Evolutionary conservation across 2,113 vertebrate genomes (phyloP), one percentile per base, ranked within the genome.

Genomic region (Otocyon megalotis): DNA sequence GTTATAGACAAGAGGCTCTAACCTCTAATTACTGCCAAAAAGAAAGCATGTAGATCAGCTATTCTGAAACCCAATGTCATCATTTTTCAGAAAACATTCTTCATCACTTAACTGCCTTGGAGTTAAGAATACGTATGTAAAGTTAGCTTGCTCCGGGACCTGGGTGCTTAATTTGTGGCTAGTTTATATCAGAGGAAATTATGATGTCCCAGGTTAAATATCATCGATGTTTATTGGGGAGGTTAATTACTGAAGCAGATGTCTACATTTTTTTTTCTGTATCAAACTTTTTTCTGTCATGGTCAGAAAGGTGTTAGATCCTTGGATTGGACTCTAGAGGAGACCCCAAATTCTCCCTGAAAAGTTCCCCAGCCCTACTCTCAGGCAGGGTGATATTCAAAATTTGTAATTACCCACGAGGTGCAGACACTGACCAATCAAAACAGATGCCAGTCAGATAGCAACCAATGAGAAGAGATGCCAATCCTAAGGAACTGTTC

Each of bases 71-170:
- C 35, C 22, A 37, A 16, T 20, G 62, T 91, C 92, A 81, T 53
- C 69, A 71, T 63, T 93, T 81, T 93, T 56, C 56, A 94, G 30
- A 80, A 96, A 96, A 56, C 7, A 35, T 37, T 58, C 62, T 96
- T 86, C 67, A 72, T 50, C 53, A 53, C 4, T 35, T 83, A 88
- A 93, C 77, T 35, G 71, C 20, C 58, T 53, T 43, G 14, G 54
- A 62, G 50, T 56, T 13, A 84, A 96, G 92, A 69, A 26, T n/a
- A 53, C 7, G 16, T 28, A 37, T 54, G 58, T 54, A 80, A 84
- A 76, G 32, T 89, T 56, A 93, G 54, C 37, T 76, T 53, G 53
- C 60, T 95, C 62, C 8, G 43, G 62, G 3, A 79, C 17, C 35
- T 56, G 50, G 32, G 32, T 72, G n/a, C 53, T 87, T 63, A 56